Evolutionary conservation across 2,797 vertebrate genomes (phyloP).

Genomic region (Melanotaenia maccullochi): DNA sequence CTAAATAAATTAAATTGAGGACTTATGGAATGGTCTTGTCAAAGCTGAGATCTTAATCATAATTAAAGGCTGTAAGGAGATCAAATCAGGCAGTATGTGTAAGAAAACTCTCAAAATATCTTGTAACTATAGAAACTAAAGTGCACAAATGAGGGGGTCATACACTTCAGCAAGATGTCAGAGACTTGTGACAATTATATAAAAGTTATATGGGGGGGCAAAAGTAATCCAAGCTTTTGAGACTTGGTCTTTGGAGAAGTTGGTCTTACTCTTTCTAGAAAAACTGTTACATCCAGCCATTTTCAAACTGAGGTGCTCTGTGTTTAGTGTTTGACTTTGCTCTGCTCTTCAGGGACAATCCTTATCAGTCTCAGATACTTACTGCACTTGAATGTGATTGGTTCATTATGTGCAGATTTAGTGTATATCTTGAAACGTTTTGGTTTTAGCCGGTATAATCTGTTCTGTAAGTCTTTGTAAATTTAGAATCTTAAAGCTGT

Average conservation of each 20-base stretch:
- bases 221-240: not conserved
- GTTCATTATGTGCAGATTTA: conserved; percentile 24
- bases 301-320: conserved; percentile 3
- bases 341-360: conserved; percentile 53
- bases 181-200: not conserved
- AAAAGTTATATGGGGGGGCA: not conserved
- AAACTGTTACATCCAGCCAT: not conserved
- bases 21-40: not conserved
- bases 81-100: not conserved
- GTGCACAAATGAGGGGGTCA: not conserved
- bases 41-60: conserved; percentile 7
- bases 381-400: conserved; percentile 32
- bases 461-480: not conserved
- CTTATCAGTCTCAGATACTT: conserved; percentile 58
- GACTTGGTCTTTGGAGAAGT: not conserved
- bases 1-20: conserved; percentile 1
- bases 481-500: not conserved
- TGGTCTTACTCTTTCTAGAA: not conserved
- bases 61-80: not conserved
- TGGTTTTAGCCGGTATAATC: conserved; percentile 7
- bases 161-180: not conserved
- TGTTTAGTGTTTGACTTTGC: conserved; percentile 41
- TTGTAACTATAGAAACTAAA: not conserved
- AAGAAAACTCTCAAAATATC: conserved; percentile 1
- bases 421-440: conserved; percentile 9